Evolutionary conservation across 2,888 invertebrate species (phyloP).

Genomic region (Acleris sparsana): DNA sequence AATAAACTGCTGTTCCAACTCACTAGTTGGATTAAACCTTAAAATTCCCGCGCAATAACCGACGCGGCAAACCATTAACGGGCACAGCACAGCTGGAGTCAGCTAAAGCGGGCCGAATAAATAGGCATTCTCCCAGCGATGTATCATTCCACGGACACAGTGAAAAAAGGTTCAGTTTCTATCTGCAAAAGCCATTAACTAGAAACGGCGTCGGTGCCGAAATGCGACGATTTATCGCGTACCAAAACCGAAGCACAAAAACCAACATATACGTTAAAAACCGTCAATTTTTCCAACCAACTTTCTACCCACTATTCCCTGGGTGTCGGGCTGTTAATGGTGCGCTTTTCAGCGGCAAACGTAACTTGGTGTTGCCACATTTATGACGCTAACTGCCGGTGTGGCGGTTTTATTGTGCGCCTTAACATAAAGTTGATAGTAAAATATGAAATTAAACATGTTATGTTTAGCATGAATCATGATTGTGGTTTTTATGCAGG

Average conservation of each 20-base stretch:
- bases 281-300: conserved; percentile 1
- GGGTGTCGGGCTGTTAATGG: background rate
- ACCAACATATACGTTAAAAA: conserved; percentile 7
- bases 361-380: conserved; percentile 9
- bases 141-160: conserved; percentile 17
- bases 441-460: conserved; percentile 23
- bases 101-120: conserved; percentile 16
- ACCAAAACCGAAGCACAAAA: conserved; percentile 19
- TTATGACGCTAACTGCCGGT: conserved; percentile 21
- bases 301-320: background rate
- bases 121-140: conserved; percentile 18
- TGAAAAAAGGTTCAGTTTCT: conserved; percentile 20
- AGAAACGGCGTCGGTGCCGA: conserved; percentile 18
- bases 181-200: conserved; percentile 24
- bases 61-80: conserved; percentile 16
- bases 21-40: conserved; percentile 2
- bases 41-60: conserved; percentile 8
- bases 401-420: conserved; percentile 11
- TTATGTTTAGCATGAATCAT: conserved; percentile 8
- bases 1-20: no score
- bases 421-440: conserved; percentile 21
- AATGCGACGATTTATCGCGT: conserved; percentile 16
- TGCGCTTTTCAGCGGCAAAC: background rate
- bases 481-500: conserved; percentile 9
- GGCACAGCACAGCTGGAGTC: conserved; percentile 16